Base-by-base conservation (phyloP, 2,113 vertebrate genomes). In the Anhinga rufa region DNA sequence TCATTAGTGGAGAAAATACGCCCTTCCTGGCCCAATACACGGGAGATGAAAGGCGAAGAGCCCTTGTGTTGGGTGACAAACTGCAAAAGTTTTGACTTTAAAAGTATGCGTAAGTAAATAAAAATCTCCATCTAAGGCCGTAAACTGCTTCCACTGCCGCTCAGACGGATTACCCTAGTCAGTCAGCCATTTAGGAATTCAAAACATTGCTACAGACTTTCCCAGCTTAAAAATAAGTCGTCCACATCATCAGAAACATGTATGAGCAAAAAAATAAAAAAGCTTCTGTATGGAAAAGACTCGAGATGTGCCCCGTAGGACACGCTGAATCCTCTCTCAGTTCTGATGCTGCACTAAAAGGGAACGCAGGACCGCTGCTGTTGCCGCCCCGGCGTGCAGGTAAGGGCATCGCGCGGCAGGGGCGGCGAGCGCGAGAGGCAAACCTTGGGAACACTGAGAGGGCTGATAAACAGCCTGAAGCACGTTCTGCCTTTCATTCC, bases 81-180 rank as follows among this genome's bases (percentile, higher is more conserved):
- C 61, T 55, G 31, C 42, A 44, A 4, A 66, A 75, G 49, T 68
- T 83, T 49, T 70, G 21, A 69, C 85, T 94, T 75, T 72, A 58
- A 65, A 94, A 80, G 75, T 77, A 92, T 55, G 60, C 4, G 5
- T 7, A 78, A 85, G n/a, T 58, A 88, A 91, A 88, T 51, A 82
- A 77, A 85, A 86, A 91, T 87, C 54, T 92, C 94, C 93, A 93
- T 93, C 75, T 96, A 95, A 95, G 93, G 96, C 95, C 88, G 69
- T 66, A 82, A 90, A 92, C n/a, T 31, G 75, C 71, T 87, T 36
- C 58, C 82, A 61, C 46, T 64, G 42, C 34, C 91, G 69, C 91
- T 91, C 78, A 77, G 75, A 94, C 8, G 72, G 83, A 88, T 90
- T 58, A 77, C 29, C 66, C 58, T 15, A 16, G 58, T 76, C 19